Base-by-base conservation (phyloP, 1,140 invertebrate genomes). In the Nixonia krombeini region DNA sequence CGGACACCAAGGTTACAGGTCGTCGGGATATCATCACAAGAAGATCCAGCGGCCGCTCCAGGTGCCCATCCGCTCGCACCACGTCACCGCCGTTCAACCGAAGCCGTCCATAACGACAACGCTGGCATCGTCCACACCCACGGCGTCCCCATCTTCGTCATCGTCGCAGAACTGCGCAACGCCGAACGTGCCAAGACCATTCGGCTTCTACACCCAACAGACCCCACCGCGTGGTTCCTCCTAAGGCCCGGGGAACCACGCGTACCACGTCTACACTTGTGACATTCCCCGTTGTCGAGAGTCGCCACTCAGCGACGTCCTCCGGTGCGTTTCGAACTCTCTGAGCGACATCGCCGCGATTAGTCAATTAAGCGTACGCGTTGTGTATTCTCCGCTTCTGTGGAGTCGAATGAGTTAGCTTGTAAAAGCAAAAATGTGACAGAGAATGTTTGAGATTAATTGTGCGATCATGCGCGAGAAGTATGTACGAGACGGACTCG, bases 1-100 rank as follows among this genome's bases (percentile, higher is more conserved):
- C 0, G 81, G 87, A 0, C 87, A 91, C 73, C 85, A 87, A 42
- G 88, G 88, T 10, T 85, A 86, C 15, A 86, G 90, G 6, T 85
- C 28, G 33, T 83, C 33, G 76, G 87, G 57, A 78, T 88, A 55
- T 78, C 74, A 76, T 47, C 75, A 76, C 9, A 80, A 79, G 15
- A 81, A 78, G 40, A 53, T 79, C 18, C 83, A 84, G 18, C 77
- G 80, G 0, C 71, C 81, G 8, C 73, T 86, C 10, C 85, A 81
- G 10, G 81, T 86, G n/a, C 84, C 83, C 0, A 73, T 85, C 21
- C 61, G 80, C 8, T 79, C 78, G 0, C 77, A 80, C 18, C 81
- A 83, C 56, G 31, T 75, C 33, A 26, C 74, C 0, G 37, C 46
- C 7, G 29, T 72, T 4, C 64, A 49, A 21, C 49, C 37, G 23